These are phyloP conservation scores for Lycaena phlaeas DNA, from an alignment of 2,888 invertebrate genomes.

Conservation along the genomic window DNA sequence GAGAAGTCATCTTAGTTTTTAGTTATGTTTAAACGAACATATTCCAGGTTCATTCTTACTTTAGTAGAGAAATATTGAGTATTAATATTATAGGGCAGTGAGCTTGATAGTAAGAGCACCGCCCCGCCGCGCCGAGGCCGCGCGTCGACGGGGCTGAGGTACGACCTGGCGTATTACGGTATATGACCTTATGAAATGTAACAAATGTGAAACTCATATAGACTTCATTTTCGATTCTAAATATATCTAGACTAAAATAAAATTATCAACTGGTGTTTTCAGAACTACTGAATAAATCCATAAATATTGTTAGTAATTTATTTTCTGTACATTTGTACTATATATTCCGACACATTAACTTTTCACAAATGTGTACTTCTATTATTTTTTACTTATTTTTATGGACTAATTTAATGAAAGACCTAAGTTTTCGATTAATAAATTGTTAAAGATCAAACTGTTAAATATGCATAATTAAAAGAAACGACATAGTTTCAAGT, in stretches of 20 bases:
- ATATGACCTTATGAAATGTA: no score
- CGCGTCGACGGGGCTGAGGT: no score
- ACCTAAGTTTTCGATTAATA: no score
- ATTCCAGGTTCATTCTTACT: background rate
- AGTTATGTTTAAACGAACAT: no score
- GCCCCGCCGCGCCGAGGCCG: no score
- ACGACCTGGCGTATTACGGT: no score
- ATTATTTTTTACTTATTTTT: no score
- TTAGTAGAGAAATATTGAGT: conserved; percentile 7
- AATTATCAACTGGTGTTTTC: conserved; percentile 5
- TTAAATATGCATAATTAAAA: no score
- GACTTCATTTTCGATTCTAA: background rate
- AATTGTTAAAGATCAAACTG: no score
- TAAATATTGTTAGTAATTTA: background rate
- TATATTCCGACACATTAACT: background rate
- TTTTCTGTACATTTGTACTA: conserved; percentile 7
- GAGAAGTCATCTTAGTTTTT: no score
- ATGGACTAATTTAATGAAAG: no score
- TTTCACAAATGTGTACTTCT: background rate
- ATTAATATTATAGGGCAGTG: conserved; percentile 7
- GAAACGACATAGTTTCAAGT: background rate
- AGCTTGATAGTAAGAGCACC: background rate
- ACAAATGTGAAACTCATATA: background rate
- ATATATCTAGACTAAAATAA: conserved; percentile 1
- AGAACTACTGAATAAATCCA: conserved; percentile 1